Evolutionary conservation across 2,888 invertebrate genomes (phyloP).

Genomic region (Nymphalis polychloros): DNA sequence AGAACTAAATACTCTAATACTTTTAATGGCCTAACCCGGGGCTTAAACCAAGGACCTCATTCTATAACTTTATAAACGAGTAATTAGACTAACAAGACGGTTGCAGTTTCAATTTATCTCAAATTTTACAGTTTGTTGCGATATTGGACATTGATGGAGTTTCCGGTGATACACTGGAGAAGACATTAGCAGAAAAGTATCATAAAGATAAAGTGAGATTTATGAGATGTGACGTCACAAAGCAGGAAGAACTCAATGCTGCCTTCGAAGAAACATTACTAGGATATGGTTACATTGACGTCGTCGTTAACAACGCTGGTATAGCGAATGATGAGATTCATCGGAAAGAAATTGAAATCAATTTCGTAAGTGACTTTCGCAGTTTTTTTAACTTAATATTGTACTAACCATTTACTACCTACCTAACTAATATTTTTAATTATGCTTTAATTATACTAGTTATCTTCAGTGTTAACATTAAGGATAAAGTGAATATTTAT

Average conservation of each 20-base stretch:
- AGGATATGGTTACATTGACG: conserved; percentile 46
- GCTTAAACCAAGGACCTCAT: neutral
- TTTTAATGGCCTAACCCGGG: too few species aligned
- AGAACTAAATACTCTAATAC: too few species aligned
- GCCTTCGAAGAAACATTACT: conserved; percentile 44
- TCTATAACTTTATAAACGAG: neutral
- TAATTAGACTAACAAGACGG: neutral
- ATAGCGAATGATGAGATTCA: conserved; percentile 45
- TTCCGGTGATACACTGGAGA: conserved; percentile 43
- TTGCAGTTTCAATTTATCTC: neutral
- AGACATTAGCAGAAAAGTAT: conserved; percentile 46
- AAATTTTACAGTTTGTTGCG: conserved; percentile 42
- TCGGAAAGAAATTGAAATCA: conserved; percentile 44
- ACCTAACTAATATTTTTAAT: too few species aligned
- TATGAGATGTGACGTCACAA: conserved; percentile 53
- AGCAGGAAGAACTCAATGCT: conserved; percentile 45
- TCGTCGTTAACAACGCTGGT: conserved; percentile 57
- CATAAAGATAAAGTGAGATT: conserved; percentile 47
- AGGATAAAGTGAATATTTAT: too few species aligned
- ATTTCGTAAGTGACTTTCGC: conserved; percentile 45
- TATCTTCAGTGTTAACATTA: too few species aligned
- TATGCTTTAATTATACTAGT: too few species aligned
- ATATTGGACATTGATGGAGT: conserved; percentile 50
- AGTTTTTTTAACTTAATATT: too few species aligned
- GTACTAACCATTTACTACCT: too few species aligned